Percentiles rank a stretch among this genome's conserved stretches.
Evolutionary conservation across 1,140 invertebrate genomes (phyloP).

Genomic region (Nasonia giraulti): DNA sequence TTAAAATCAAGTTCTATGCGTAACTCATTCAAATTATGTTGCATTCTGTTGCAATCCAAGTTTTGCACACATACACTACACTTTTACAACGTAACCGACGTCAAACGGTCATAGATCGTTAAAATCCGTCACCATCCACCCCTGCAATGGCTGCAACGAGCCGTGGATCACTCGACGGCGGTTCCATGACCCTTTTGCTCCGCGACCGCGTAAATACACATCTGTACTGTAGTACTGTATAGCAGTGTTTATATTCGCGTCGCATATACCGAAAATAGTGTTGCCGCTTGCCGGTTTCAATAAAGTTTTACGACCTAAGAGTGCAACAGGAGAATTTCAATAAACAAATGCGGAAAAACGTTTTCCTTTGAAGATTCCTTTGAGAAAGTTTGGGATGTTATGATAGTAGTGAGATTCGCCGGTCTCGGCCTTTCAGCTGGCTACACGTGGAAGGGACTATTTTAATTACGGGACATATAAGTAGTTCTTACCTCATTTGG

Average conservation of each 20-base stretch:
- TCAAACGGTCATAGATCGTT: background rate
- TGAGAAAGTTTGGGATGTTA: background rate
- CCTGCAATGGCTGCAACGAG: too few relatives aligned
- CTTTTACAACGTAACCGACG: too few relatives aligned
- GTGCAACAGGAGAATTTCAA: background rate
- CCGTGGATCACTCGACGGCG: conserved; percentile 11
- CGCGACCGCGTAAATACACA: background rate
- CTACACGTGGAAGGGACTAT: conserved; percentile 36
- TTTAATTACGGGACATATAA: conserved; percentile 11
- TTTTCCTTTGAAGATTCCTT: background rate
- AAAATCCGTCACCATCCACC: too few relatives aligned
- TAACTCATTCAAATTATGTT: too few relatives aligned
- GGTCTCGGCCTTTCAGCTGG: conserved; percentile 4
- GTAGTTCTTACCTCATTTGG: background rate
- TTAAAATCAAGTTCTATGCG: too few relatives aligned
- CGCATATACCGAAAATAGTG: background rate
- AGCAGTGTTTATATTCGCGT: background rate
- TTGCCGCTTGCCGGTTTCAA: background rate
- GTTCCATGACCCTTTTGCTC: conserved; percentile 7
- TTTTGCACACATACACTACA: too few relatives aligned
- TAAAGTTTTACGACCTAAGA: background rate
- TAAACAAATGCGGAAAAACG: background rate
- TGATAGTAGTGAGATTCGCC: background rate
- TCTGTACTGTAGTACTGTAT: background rate
- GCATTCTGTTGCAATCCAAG: too few relatives aligned